Percentiles rank a stretch among this genome's conserved stretches.
Conservation (phyloP, 92 coral and sea anemone genomes). For the Scolanthus callimorphus region DNA sequence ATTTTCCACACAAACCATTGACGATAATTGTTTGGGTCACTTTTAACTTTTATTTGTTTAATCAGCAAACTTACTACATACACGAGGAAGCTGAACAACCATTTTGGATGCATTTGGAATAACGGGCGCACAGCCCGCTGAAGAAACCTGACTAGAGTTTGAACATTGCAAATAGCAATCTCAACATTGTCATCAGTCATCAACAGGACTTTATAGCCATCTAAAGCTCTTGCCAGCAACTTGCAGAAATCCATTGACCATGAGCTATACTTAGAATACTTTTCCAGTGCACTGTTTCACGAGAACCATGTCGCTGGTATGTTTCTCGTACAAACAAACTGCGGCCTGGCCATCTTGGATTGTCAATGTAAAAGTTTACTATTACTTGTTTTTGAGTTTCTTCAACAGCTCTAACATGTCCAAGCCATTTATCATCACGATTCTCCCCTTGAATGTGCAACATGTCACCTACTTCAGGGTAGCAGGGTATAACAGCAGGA, state of each 20-base stretch:
- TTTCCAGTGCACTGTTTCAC: slow-evolving; percentile 45
- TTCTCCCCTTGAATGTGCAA: slow-evolving; percentile 51
- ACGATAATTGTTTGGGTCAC: too few relatives aligned
- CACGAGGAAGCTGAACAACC: too few relatives aligned
- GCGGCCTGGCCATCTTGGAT: slow-evolving; percentile 5
- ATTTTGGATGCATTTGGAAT: too few relatives aligned
- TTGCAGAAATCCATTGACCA: slow-evolving; percentile 52
- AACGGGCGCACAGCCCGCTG: too few relatives aligned
- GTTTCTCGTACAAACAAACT: slow-evolving; percentile 28
- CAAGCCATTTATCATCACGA: slow-evolving; percentile 44
- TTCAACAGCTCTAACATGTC: slow-evolving; percentile 40
- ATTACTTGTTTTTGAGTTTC: slow-evolving; percentile 29
- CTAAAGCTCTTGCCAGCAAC: too few relatives aligned
- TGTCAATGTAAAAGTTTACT: slow-evolving; percentile 46
- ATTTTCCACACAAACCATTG: too few relatives aligned
- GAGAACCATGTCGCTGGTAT: slow-evolving; percentile 24
- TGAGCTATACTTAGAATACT: slow-evolving; percentile 43
- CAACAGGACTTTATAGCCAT: too few relatives aligned
- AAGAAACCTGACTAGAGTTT: too few relatives aligned
- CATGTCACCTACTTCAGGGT: slow-evolving; percentile 57
- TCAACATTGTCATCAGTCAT: too few relatives aligned
- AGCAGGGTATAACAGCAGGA: slow-evolving; percentile 50
- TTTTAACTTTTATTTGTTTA: too few relatives aligned
- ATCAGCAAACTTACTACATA: too few relatives aligned
- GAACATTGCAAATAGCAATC: too few relatives aligned